Evolutionary conservation across 1,140 invertebrate genomes (phyloP).

Genomic region (Drosophila biarmipes): DNA sequence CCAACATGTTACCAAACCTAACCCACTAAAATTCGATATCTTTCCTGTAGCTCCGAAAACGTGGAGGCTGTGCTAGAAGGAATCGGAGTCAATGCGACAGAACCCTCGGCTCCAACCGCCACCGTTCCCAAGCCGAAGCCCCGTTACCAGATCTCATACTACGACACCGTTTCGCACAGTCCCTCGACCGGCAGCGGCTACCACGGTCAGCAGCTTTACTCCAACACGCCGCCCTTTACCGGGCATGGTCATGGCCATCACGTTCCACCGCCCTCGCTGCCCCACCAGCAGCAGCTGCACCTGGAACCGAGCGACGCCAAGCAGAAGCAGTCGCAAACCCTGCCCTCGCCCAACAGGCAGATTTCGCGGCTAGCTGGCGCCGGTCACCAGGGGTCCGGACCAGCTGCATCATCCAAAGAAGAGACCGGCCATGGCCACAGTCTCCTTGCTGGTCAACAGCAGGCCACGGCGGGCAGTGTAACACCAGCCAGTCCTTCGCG

Average conservation of each 20-base stretch:
- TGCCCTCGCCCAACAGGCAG: slow-evolving; percentile 80
- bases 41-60: slow-evolving; percentile 69
- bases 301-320: slow-evolving; percentile 72
- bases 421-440: slow-evolving; percentile 48
- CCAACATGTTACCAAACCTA: not conserved
- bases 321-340: slow-evolving; percentile 77
- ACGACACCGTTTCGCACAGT: slow-evolving; percentile 72
- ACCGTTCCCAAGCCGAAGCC: slow-evolving; percentile 68
- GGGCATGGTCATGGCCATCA: slow-evolving; percentile 55
- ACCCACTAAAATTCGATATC: not conserved
- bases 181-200: slow-evolving; percentile 40
- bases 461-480: slow-evolving; percentile 7
- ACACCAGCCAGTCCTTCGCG: slow-evolving; percentile 55
- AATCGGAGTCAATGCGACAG: slow-evolving; percentile 66
- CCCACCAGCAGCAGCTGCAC: slow-evolving; percentile 75
- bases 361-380: slow-evolving; percentile 72
- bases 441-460: slow-evolving; percentile 34
- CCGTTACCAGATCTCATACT: slow-evolving; percentile 80
- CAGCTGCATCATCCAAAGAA: slow-evolving; percentile 65
- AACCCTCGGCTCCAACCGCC: slow-evolving; percentile 30
- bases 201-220: slow-evolving; percentile 80
- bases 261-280: slow-evolving; percentile 63
- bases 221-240: slow-evolving; percentile 70
- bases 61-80: slow-evolving; percentile 83
- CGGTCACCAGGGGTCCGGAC: slow-evolving; percentile 29